Base-by-base conservation (phyloP, 1,140 invertebrate species). In the Lepidurus couesii region DNA sequence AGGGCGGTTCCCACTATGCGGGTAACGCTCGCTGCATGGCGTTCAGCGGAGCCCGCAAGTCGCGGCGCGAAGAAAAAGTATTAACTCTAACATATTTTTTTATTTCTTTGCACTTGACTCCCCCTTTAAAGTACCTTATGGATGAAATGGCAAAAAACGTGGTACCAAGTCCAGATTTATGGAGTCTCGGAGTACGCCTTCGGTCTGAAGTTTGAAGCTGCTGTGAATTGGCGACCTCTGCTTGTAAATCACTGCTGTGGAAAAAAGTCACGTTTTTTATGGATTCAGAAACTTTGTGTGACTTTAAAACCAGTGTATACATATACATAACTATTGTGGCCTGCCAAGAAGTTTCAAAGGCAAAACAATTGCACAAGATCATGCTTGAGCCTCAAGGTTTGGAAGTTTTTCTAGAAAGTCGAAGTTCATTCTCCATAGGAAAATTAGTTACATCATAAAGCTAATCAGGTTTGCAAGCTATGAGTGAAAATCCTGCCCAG, bases 381-480 rank as follows among this genome's bases (percentile, higher is more conserved):
- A 34, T 34, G 26, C 3, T 34, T 34, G 34, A 34, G 34, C 34
- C 34, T 34, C 34, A 4, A 34, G 34, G 3, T 34, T 34, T 34
- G 2, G 2, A 34, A 34, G 34, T 2, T 34, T 34, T 34, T 34
- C 53, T 65, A 21, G 53, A 10, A n/a, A 13, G 53, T 34, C 34
- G 2, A 21, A 65, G 53, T 65, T 65, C 53, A 65, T 65, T 65
- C n/a, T 65, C 53, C 13, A 65, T 65, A 65, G 53, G 21, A 21
- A 65, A 10, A 65, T 21, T 34, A 13, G 53, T 65, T 65, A 13
- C 8, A 65, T 21, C 53, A 65, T 65, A 65, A 65, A 65, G 53
- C 53, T 65, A 21, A 65, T 65, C 53, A 65, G 21, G 53, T 65
- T 65, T 65, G n/a, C 53, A 65, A 65, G 53, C 53, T 65, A 65